Percentiles rank a stretch among this genome's conserved stretches.
These are phyloP conservation scores for Mus minutoides DNA, from an alignment of 2,797 vertebrate species.

Conservation along the genomic window DNA sequence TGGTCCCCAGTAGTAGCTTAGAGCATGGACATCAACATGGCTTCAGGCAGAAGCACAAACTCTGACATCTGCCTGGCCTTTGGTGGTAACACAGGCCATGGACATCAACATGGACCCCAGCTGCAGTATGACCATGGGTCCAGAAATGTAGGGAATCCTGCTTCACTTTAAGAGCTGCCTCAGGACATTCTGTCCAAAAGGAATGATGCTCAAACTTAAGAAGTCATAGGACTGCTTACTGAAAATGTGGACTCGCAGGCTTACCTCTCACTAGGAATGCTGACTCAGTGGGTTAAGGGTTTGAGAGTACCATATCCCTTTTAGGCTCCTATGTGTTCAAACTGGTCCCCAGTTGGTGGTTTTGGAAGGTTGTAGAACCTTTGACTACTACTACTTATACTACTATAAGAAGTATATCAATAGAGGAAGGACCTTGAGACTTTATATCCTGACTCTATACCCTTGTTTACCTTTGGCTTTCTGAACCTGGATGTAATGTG, in stretches of 20 bases:
- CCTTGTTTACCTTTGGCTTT: not conserved
- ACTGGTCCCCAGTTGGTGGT: not conserved
- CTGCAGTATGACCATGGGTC: not conserved
- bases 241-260: not conserved
- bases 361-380: not conserved
- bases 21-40: not conserved
- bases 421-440: not conserved
- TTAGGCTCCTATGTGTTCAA: too few species aligned
- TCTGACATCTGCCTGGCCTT: not conserved
- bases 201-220: not conserved
- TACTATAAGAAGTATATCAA: not conserved
- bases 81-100: not conserved
- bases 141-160: not conserved
- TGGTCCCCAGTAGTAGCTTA: not conserved
- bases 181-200: not conserved
- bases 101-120: not conserved
- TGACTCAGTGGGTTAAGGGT: not conserved
- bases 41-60: not conserved
- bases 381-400: too few species aligned
- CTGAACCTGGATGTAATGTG: not conserved
- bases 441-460: not conserved
- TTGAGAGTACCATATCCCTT: not conserved
- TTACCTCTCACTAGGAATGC: not conserved
- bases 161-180: not conserved
- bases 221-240: not conserved